Conservation (phyloP, 2,113 vertebrate genomes). For the Gorsachius goisagi region DNA sequence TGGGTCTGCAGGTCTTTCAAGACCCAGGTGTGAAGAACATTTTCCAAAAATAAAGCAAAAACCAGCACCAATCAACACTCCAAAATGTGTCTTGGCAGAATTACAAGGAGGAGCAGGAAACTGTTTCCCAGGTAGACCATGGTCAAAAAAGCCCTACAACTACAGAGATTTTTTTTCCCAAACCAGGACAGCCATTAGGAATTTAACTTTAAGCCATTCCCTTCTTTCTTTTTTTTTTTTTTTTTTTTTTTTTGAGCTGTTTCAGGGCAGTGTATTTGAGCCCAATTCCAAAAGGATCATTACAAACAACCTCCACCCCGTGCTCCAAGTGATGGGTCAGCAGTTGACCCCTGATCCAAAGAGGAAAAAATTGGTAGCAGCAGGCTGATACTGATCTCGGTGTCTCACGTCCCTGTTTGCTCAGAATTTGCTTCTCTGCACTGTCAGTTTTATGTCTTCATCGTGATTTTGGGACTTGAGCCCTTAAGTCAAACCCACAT, state of each 20-base stretch:
- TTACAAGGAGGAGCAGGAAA: not conserved
- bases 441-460: not conserved
- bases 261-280: not conserved
- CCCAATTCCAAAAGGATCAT: not conserved
- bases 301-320: not conserved
- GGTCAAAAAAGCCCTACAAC: not conserved
- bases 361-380: not conserved
- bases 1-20: not conserved
- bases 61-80: not conserved
- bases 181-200: not conserved
- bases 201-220: not conserved
- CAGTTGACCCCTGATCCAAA: not conserved
- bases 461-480: not conserved
- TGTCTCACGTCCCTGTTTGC: fast-evolving
- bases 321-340: not conserved
- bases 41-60: slow-evolving; percentile 14
- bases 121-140: not conserved
- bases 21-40: not conserved
- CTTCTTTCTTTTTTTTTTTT: not conserved
- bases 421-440: not conserved
- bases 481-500: not conserved
- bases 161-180: not conserved
- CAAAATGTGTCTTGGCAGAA: not conserved
- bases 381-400: fast-evolving
- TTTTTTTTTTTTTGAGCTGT: not conserved